Evolutionary conservation across 2,113 vertebrate genomes (phyloP).

Genomic region (Arizona elegans): DNA sequence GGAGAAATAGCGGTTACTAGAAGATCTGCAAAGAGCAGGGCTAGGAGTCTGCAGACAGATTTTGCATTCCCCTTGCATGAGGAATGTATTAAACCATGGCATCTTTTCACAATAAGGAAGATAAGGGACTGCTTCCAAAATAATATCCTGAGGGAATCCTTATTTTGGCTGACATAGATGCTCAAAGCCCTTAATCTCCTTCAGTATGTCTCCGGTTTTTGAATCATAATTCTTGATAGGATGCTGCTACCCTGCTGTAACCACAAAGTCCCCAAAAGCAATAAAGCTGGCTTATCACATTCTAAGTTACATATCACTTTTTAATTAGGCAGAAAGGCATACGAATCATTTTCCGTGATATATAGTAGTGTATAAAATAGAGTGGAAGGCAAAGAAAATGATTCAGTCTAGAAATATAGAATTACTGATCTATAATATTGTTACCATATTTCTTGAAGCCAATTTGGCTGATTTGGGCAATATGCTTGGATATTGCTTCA

Average conservation of each 20-base stretch:
- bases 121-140: not conserved
- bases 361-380: not conserved
- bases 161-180: not conserved
- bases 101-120: not conserved
- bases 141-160: not conserved
- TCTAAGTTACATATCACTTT: not conserved
- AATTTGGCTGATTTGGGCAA: not conserved
- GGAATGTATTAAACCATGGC: not conserved
- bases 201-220: not conserved
- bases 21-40: not conserved
- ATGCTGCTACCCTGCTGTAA: not conserved
- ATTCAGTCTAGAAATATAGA: not conserved
- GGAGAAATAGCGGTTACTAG: not conserved
- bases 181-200: not conserved
- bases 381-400: not conserved
- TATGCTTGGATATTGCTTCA: too few relatives aligned
- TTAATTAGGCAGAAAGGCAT: not conserved
- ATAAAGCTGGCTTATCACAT: not conserved
- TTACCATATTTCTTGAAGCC: not conserved
- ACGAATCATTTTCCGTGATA: not conserved
- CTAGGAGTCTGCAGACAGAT: not conserved
- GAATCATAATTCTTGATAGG: not conserved
- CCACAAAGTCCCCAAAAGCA: not conserved
- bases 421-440: not conserved
- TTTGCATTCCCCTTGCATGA: not conserved